phyloP scores from a whole-genome alignment of 1,140 invertebrate species.

The Drosophila pectinifera region DNA sequence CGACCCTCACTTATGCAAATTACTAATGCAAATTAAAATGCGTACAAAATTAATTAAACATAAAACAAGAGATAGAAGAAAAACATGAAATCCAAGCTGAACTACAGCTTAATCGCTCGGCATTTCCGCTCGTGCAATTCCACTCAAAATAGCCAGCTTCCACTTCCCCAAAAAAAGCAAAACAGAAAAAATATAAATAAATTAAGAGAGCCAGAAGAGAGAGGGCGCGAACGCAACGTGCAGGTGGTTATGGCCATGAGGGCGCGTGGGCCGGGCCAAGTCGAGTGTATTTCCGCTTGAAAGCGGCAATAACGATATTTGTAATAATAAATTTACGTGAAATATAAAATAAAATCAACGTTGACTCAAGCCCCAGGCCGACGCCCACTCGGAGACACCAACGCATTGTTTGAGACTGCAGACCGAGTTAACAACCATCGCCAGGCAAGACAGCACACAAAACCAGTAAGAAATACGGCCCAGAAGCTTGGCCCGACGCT shows the following conservation, averaged over 20 bases:
- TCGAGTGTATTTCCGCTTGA: constrained; percentile 81
- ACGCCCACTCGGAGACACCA: constrained; percentile 49
- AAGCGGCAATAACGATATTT: constrained; percentile 81
- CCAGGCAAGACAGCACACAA: no score
- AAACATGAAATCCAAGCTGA: constrained; percentile 42
- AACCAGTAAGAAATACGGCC: constrained; percentile 35
- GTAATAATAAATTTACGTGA: constrained; percentile 82
- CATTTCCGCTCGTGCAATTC: constrained; percentile 69
- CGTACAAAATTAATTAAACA: constrained; percentile 44
- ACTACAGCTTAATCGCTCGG: constrained; percentile 75
- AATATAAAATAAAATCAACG: constrained; percentile 80
- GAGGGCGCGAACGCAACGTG: constrained; percentile 53
- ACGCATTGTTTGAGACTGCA: constrained; percentile 27
- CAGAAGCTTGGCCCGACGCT: constrained; percentile 52
- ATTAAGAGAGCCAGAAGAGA: constrained; percentile 47
- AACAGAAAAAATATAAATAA: constrained; percentile 7
- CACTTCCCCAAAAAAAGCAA: constrained; percentile 57
- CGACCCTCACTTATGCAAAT: constrained; percentile 71
- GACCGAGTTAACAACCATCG: constrained; percentile 39
- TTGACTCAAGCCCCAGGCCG: constrained; percentile 42
- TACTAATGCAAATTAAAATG: constrained; percentile 29
- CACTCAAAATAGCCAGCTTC: constrained; percentile 70
- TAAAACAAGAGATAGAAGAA: constrained; percentile 23
- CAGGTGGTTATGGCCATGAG: constrained; percentile 69
- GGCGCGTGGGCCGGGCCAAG: constrained; percentile 65